Conservation (phyloP, 2,113 vertebrate genomes). For the Trichechus manatus region DNA sequence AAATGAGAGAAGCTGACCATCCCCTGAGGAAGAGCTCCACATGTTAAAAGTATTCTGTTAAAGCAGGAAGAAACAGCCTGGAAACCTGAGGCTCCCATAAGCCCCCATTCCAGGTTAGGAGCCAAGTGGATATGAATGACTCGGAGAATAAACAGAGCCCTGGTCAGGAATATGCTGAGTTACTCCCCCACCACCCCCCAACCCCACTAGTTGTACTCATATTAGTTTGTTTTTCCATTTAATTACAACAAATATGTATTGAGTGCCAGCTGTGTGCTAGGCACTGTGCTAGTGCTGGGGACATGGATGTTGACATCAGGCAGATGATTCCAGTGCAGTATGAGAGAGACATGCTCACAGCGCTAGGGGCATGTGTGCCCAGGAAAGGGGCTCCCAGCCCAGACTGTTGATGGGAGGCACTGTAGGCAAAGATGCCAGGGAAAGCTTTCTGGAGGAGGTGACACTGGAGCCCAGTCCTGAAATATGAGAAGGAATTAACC, state of each 20-base stretch:
- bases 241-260: background rate
- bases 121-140: background rate
- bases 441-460: background rate
- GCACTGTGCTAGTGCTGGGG: background rate
- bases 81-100: background rate
- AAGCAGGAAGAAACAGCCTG: background rate
- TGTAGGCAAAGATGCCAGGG: background rate
- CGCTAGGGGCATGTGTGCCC: fast-evolving
- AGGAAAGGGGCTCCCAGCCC: background rate
- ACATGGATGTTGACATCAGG: background rate
- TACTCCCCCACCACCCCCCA: fast-evolving
- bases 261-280: background rate
- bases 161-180: background rate
- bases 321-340: background rate
- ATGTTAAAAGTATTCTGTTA: background rate
- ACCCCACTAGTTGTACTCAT: background rate
- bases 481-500: background rate
- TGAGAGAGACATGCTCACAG: background rate
- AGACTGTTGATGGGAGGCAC: background rate
- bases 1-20: background rate
- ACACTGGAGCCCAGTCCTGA: background rate
- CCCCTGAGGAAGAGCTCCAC: background rate
- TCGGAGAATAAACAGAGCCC: background rate
- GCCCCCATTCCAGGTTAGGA: background rate
- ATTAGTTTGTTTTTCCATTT: background rate